Conservation (phyloP, 2,888 invertebrate species). For the Patella depressa region DNA sequence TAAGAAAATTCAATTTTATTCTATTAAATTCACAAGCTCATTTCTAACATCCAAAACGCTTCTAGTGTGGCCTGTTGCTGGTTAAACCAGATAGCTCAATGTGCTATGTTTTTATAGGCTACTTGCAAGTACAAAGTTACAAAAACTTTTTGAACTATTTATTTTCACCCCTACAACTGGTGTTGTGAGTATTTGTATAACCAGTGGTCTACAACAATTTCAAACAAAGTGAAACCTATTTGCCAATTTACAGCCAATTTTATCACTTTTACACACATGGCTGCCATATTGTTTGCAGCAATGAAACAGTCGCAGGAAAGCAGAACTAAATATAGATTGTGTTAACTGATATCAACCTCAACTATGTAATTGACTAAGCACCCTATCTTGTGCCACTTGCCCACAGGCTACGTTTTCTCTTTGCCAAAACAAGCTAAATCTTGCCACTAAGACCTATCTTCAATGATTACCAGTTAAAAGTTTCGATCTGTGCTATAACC, state of each 20-base stretch:
- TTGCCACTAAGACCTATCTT: background rate
- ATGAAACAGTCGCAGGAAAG: conserved; percentile 2
- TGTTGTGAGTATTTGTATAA: conserved; percentile 4
- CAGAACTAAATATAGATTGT: conserved; percentile 9
- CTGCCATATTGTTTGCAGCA: conserved; percentile 9
- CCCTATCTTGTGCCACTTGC: conserved; percentile 12
- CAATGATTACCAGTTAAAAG: conserved; percentile 9
- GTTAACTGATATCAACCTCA: conserved; percentile 12
- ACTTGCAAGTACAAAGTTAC: background rate
- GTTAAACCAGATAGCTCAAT: no score
- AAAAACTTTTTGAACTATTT: conserved; percentile 6
- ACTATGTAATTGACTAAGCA: conserved; percentile 12
- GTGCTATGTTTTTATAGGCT: background rate
- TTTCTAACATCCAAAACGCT: no score
- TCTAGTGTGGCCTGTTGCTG: no score
- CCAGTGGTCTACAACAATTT: conserved; percentile 9
- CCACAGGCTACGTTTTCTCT: conserved; percentile 8
- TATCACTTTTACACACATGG: conserved; percentile 10
- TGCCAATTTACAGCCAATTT: conserved; percentile 10
- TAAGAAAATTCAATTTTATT: no score
- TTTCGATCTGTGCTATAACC: conserved; percentile 1
- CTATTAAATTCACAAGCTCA: no score
- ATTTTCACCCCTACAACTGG: conserved; percentile 8
- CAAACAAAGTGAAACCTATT: conserved; percentile 9
- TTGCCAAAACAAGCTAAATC: conserved; percentile 5